Evolutionary conservation across 92 coral and sea anemone species (phyloP).

Genomic region (Metridium senile): DNA sequence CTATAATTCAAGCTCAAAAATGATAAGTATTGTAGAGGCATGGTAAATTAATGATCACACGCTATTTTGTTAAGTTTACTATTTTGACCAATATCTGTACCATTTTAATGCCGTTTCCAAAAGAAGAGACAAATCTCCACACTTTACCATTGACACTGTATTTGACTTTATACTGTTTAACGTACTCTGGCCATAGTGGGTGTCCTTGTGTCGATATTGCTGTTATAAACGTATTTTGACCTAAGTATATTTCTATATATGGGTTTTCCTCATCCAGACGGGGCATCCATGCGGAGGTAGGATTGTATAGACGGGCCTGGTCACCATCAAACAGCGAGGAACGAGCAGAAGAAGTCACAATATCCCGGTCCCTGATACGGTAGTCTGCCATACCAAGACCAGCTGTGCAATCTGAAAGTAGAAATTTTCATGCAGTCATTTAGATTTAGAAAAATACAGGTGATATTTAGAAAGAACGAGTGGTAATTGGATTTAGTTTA

Average conservation of each 20-base stretch:
- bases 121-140: conserved; percentile 18
- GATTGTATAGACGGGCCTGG: conserved; percentile 54
- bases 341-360: conserved; percentile 48
- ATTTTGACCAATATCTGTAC: too few species aligned
- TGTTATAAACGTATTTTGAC: conserved; percentile 35
- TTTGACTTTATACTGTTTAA: conserved; percentile 36
- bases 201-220: conserved; percentile 71
- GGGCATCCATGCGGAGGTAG: conserved; percentile 58
- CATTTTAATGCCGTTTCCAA: conserved; percentile 17
- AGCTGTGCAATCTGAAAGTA: conserved; percentile 45
- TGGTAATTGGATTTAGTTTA: too few species aligned
- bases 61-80: too few species aligned
- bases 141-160: conserved; percentile 42
- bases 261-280: conserved; percentile 25
- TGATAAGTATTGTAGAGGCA: too few species aligned
- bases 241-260: conserved; percentile 46
- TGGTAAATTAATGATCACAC: too few species aligned
- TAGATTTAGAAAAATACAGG: too few species aligned
- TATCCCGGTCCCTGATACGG: conserved; percentile 37
- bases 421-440: neutral
- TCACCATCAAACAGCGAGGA: conserved; percentile 33
- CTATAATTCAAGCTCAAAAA: too few species aligned
- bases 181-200: conserved; percentile 44
- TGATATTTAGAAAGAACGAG: too few species aligned
- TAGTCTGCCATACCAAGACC: conserved; percentile 53